These are phyloP conservation scores for Grantiella picta DNA, from an alignment of 2,113 vertebrate genomes.

Conservation along the genomic window DNA sequence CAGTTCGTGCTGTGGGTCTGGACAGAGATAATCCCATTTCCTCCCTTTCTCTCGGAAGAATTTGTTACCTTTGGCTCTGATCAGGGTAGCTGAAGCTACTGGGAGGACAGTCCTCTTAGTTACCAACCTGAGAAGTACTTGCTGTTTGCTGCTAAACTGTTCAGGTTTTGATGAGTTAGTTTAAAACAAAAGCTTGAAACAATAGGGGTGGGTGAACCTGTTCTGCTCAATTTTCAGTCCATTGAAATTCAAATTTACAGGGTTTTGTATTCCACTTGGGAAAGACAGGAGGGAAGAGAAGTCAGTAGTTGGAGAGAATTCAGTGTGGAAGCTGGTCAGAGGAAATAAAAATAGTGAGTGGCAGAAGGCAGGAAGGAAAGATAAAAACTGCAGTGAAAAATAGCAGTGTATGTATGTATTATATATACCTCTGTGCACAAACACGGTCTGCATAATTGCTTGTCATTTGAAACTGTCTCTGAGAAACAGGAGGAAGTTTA, in stretches of 20 bases:
- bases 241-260: slow-evolving; percentile 38
- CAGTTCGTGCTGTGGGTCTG: background rate
- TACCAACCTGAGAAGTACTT: background rate
- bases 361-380: background rate
- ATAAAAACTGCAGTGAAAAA: background rate
- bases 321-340: background rate
- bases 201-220: background rate
- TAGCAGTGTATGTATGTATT: background rate
- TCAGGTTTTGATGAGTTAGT: background rate
- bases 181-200: slow-evolving; percentile 19
- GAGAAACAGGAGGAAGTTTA: background rate
- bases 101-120: background rate
- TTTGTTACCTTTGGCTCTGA: slow-evolving; percentile 23
- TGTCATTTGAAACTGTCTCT: background rate
- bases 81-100: background rate
- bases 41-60: slow-evolving; percentile 10
- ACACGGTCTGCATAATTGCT: background rate
- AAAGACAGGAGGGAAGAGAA: background rate
- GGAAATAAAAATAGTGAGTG: background rate
- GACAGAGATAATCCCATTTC: slow-evolving; percentile 30
- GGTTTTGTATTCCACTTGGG: background rate
- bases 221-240: slow-evolving; percentile 29
- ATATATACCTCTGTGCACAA: background rate
- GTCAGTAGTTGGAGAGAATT: background rate
- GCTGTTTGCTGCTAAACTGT: background rate